Evolutionary conservation across 1,140 invertebrate species (phyloP).

Genomic region (Drosophila hydei): DNA sequence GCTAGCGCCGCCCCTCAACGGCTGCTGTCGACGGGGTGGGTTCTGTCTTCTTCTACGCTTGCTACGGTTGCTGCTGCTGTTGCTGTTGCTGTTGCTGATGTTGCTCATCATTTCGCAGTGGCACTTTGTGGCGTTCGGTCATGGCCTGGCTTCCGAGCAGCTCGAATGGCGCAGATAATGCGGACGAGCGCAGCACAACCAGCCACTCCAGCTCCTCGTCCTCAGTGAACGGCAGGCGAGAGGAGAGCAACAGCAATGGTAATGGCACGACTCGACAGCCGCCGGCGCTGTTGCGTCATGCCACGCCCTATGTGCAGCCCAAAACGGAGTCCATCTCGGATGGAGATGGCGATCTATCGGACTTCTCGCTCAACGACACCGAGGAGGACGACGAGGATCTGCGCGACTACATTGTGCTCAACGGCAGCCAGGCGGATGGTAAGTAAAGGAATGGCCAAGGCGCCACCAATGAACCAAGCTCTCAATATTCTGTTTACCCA

Average conservation of each 20-base stretch:
- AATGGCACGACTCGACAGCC: constrained; percentile 33
- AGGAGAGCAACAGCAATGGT: constrained; percentile 25
- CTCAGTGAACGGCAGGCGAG: constrained; percentile 31
- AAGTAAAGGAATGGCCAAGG: constrained; percentile 10
- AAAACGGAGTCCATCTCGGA: constrained; percentile 80
- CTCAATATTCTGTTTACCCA: neutral
- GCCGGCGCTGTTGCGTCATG: constrained; percentile 62
- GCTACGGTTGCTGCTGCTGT: constrained; percentile 2
- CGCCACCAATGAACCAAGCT: neutral
- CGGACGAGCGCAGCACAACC: constrained; percentile 62
- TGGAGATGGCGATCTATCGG: constrained; percentile 73
- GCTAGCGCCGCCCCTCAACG: constrained; percentile 28
- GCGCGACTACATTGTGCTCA: constrained; percentile 69
- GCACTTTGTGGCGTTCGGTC: neutral
- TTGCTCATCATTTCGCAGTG: constrained; percentile 14
- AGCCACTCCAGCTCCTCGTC: constrained; percentile 46
- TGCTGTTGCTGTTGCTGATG: constrained; percentile 8
- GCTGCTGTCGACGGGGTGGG: neutral
- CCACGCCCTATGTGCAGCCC: constrained; percentile 67
- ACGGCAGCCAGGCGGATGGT: constrained; percentile 72
- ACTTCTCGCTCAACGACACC: constrained; percentile 81
- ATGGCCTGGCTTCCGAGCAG: constrained; percentile 75
- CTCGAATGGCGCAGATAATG: constrained; percentile 62
- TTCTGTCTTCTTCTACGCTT: neutral
- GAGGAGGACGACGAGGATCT: constrained; percentile 82